Evolutionary conservation across 2,113 vertebrate species (phyloP), one percentile per base, ranked within the genome.

Genomic region (Cichladusa arquata): DNA sequence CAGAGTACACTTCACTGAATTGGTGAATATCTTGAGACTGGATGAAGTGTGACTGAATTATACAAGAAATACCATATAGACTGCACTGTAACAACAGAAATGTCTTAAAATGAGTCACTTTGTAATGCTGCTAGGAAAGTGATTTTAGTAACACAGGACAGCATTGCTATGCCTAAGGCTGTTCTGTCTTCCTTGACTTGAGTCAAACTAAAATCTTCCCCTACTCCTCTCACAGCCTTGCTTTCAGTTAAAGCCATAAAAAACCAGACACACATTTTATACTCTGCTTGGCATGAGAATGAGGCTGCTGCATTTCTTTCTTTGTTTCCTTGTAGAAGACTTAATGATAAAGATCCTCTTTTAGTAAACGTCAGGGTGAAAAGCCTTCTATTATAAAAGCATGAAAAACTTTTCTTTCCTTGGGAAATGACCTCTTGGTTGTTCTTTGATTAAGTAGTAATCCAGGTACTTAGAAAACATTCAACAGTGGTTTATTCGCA

Each of bases 101-200:
- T 53, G 28, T 74, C 76, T 74, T 88, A 86, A 93, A 94, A 90
- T 78, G 23, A 84, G 51, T 88, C 33, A 74, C 74, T 88, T 95
- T 88, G 58, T 87, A 74, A 65, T 42, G 58, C 26, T 62, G 36
- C 51, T 88, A 47, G 48, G 47, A 47, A 92, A 48, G 44, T 73
- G 61, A 71, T 81, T 93, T 91, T 78, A 51, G 47, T 91, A 84
- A 81, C 33, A 36, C 17, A 51, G 29, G 60, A 54, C 74, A 90
- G 56, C 44, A 71, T 6, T 70, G 44, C 50, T 91, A 11, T 86
- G 86, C 92, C 92, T 92, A 71, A 86, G 92, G 92, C 94, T 71
- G n/a, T 90, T 92, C 58, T 86, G 71, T 73, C 65, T 94, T 51
- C 10, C 76, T 77, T 93, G 85, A 93, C 62, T 88, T 2, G 12